These are phyloP conservation scores for Fratercula arctica DNA, from an alignment of 2,797 vertebrate genomes.

Conservation along the genomic window DNA sequence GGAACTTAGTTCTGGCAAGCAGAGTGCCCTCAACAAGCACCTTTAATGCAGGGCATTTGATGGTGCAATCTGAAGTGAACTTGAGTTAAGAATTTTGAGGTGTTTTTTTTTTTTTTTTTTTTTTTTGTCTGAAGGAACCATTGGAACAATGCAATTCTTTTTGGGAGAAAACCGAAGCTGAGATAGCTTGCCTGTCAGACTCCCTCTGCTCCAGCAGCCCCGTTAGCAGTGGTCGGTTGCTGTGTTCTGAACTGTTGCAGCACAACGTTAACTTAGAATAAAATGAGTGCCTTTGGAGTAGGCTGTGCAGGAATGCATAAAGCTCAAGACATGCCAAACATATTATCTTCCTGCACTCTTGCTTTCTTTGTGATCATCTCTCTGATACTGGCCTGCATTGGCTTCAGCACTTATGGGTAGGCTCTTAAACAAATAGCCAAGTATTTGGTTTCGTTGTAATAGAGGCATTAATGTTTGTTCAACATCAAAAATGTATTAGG, in stretches of 20 bases:
- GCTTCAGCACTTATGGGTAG: constrained; percentile 28
- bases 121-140: neutral
- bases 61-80: neutral
- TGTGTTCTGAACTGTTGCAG: neutral
- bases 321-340: neutral
- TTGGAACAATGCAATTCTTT: neutral
- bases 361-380: constrained; percentile 7
- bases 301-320: neutral
- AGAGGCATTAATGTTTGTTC: constrained; percentile 65
- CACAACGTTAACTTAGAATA: neutral
- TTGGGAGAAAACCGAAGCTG: neutral
- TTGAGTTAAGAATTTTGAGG: neutral
- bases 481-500: constrained; percentile 68
- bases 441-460: constrained; percentile 64
- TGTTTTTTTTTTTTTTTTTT: fast-evolving
- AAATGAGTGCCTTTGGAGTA: neutral
- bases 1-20: neutral
- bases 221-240: too few species aligned
- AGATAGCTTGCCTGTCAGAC: fast-evolving
- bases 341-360: neutral
- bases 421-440: constrained; percentile 70
- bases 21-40: neutral
- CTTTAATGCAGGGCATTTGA: neutral
- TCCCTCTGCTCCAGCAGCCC: neutral
- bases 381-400: constrained; percentile 30